Base-by-base conservation (phyloP, 2,113 vertebrate species). In the Centropristis striata region DNA sequence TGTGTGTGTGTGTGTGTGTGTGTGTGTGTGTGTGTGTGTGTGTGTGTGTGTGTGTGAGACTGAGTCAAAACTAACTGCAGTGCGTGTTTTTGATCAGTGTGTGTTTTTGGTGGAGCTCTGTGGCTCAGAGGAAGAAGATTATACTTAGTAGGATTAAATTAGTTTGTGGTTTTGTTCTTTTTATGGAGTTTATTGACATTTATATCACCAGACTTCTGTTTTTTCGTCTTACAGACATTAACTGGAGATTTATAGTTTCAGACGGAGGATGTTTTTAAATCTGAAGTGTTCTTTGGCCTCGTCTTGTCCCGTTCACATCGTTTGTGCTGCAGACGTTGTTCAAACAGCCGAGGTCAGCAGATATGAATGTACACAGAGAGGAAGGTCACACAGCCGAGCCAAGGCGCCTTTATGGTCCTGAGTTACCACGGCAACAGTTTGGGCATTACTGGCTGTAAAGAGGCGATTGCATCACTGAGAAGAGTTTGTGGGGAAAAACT, bases 361-460 rank as follows among this genome's bases (percentile, higher is more conserved):
- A 74, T 55, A 59, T 1, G 87, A 58, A 37, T 41, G 61, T 15
- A 3, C 55, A 28, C 67, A 58, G 58, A 39, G 69, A n/a, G 7
- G 44, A 83, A 92, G 90, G 90, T 89, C 89, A 54, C 71, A 78
- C 70, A 69, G 50, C 76, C 55, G 80, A 83, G 86, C 75, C 50
- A 1, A 59, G 69, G 47, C 1, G 39, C n/a, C 65, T 49, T 42
- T 8, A 46, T 0, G 4, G 77, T 39, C 36, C 86, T 90, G n/a
- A 23, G 88, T 88, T 18, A 71, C 85, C 82, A 71, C 21, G 51
- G 78, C 80, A 86, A 89, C 87, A 2, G 47, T 46, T 81, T 1
- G 53, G 66, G 50, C 51, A 8, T 59, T 16, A 53, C 28, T 8
- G 39, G 9, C 41, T 14, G 32, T 86, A 63, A 81, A 76, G 58